Evolutionary conservation across 2,888 invertebrate species (phyloP).

Genomic region (Cantharis nigra): DNA sequence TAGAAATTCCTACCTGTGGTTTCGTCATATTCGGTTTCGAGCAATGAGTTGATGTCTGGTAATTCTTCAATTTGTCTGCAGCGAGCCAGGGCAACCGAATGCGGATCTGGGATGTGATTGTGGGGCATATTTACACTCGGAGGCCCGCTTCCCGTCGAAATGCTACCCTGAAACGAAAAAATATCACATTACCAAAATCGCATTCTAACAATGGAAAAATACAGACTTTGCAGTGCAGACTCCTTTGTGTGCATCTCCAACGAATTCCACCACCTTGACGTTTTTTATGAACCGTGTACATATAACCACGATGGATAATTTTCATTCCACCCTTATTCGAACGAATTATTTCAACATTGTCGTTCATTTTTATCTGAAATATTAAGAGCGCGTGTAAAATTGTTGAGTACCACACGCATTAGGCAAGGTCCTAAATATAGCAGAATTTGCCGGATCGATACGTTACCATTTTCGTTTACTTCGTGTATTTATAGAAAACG

Average conservation of each 20-base stretch:
- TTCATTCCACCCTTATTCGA: constrained; percentile 59
- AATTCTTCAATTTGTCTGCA: constrained; percentile 34
- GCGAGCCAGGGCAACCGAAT: constrained; percentile 53
- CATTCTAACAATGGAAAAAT: neutral
- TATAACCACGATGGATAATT: constrained; percentile 56
- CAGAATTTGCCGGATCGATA: constrained; percentile 37
- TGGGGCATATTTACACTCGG: constrained; percentile 55
- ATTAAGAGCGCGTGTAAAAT: neutral
- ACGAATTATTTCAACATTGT: constrained; percentile 47
- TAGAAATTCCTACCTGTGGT: constrained; percentile 25
- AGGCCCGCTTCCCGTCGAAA: constrained; percentile 50
- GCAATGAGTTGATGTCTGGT: constrained; percentile 22
- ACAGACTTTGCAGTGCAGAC: constrained; percentile 54
- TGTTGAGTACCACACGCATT: constrained; percentile 36
- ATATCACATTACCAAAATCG: neutral
- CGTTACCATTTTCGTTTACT: constrained; percentile 38
- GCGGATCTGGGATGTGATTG: constrained; percentile 55
- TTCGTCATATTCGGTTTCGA: constrained; percentile 35
- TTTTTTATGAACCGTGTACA: constrained; percentile 58
- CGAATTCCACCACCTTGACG: constrained; percentile 53
- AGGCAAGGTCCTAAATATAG: constrained; percentile 41
- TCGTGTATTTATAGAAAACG: constrained; percentile 15
- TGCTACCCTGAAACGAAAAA: constrained; percentile 46
- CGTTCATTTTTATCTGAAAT: constrained; percentile 22
- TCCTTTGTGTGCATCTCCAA: constrained; percentile 57